Evolutionary conservation across 2,113 vertebrate genomes (phyloP), one percentile per base, ranked within the genome.

Genomic region (Petromus typicus): DNA sequence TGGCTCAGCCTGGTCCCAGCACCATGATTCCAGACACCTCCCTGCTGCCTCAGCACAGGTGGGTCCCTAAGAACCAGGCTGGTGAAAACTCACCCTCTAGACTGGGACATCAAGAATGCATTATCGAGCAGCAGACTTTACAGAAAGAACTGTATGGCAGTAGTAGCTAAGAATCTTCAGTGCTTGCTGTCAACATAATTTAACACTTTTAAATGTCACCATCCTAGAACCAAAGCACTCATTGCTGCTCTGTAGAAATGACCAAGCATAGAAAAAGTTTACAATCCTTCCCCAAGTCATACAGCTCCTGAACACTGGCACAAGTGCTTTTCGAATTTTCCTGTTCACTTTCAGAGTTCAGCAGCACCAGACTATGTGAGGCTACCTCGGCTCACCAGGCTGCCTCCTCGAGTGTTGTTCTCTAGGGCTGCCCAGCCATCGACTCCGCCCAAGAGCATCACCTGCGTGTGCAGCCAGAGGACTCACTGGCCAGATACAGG

Each of bases 251-350:
- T 25, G 5, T 16, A 37, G 40, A 79, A 27, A 63, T 14, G 48
- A n/a, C 25, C 20, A 34, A 9, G 2, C 25, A 79, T 18, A 8
- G 45, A 20, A 3, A 12, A 16, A 22, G 27, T 22, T 56, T 23
- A 7, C 2, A 34, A 27, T 3, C 12, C 57, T 71, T 22, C 32
- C 16, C 34, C 12, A 0, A 2, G 32, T 63, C 79, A 48, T 10
- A 5, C 0, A 16, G 30, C 56, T 57, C 54, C 0, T 37, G 20
- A 7, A 0, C 5, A 8, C 40, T 0, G 34, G 9, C 17, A 2
- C 18, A 25, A 1, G 40, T 10, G n/a, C n/a, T n/a, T n/a, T 9
- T 20, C 4, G 3, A n/a, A 69, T 51, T n/a, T 0, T 0, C 12
- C 51, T 6, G 10, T 12, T 9, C 13, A 23, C 34, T 7, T 4